phyloP scores from a whole-genome alignment of 2,888 invertebrate genomes.

The Galeruca laticollis region DNA sequence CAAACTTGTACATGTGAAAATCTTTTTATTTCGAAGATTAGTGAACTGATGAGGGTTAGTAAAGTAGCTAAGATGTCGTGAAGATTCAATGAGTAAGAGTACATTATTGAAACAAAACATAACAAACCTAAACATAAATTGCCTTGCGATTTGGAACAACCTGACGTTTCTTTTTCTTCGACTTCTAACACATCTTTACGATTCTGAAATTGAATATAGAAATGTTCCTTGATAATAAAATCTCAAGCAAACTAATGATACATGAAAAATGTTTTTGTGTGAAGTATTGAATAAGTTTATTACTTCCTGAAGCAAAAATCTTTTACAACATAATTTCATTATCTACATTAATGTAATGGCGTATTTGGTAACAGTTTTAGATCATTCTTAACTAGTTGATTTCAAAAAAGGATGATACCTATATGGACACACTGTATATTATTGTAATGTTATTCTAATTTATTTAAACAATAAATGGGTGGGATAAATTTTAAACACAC shows the following conservation, averaged over 20 bases:
- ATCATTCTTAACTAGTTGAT: too few relatives aligned
- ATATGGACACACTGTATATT: too few relatives aligned
- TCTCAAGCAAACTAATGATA: slow-evolving; percentile 1
- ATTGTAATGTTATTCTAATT: too few relatives aligned
- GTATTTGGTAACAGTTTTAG: too few relatives aligned
- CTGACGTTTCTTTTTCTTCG: slow-evolving; percentile 60
- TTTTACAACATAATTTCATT: too few relatives aligned
- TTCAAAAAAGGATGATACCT: too few relatives aligned
- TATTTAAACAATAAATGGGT: too few relatives aligned
- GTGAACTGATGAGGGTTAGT: slow-evolving; percentile 56
- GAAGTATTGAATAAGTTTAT: too few relatives aligned
- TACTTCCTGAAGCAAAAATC: too few relatives aligned
- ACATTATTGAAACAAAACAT: slow-evolving; percentile 61
- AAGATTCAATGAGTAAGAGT: slow-evolving; percentile 39
- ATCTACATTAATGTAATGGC: too few relatives aligned
- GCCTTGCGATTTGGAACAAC: slow-evolving; percentile 62
- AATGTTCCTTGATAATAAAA: slow-evolving; percentile 3
- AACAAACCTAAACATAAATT: slow-evolving; percentile 67
- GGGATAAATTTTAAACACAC: too few relatives aligned
- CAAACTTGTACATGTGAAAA: slow-evolving; percentile 20
- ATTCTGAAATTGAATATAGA: slow-evolving; percentile 57
- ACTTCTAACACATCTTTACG: slow-evolving; percentile 62
- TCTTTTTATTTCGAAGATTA: slow-evolving; percentile 47
- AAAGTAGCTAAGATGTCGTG: slow-evolving; percentile 38
- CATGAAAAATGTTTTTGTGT: background rate